Base-by-base conservation (phyloP, 1,140 invertebrate species). In the Drosophila sp. region DNA sequence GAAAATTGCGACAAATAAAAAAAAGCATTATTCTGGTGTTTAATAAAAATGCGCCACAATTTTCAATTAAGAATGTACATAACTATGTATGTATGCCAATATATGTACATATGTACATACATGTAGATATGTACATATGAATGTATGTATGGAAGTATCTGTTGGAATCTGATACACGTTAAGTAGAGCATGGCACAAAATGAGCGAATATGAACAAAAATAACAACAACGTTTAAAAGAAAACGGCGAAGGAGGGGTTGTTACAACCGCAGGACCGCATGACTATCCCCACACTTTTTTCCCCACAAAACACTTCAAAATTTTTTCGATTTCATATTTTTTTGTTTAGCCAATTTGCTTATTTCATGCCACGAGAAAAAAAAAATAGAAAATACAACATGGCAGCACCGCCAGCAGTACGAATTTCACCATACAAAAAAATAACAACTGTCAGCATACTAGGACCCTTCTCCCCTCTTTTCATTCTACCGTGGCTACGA, bases 21-120 rank as follows among this genome's bases (percentile, higher is more conserved):
- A 65, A 60, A 64, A 70, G 27, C 60, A 70, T 57, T 44, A 74
- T 63, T 68, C 71, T 79, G 60, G 62, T 61, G 61, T 70, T 87
- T 74, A 87, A 83, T 83, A 78, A 83, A 81, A 82, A 79, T 77
- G 80, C 73, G 70, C 76, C 66, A 84, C 80, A 80, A 84, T 83
- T 87, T 87, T 87, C 84, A 83, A 87, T 87, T 87, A 67, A 70
- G 70, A 25, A 50, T 8, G 8, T 50, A 8, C 7, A 44, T 23
- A 4, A 0, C 1, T 7, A 41, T 17, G 11, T n/a, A 41, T 41
- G 4, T 41, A 7, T 25, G 17, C 7, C 44, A 25, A 6, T 25
- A 23, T 47, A 7, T 6, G 17, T 47, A 8, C 6, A 0, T 27
- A 27, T 5, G 10, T 27, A 8, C 10, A 40, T 11, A 3, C 4